Evolutionary conservation across 2,888 invertebrate species (phyloP), one percentile per base, ranked within the genome.

Genomic region (Macrosoma leucophasiata): DNA sequence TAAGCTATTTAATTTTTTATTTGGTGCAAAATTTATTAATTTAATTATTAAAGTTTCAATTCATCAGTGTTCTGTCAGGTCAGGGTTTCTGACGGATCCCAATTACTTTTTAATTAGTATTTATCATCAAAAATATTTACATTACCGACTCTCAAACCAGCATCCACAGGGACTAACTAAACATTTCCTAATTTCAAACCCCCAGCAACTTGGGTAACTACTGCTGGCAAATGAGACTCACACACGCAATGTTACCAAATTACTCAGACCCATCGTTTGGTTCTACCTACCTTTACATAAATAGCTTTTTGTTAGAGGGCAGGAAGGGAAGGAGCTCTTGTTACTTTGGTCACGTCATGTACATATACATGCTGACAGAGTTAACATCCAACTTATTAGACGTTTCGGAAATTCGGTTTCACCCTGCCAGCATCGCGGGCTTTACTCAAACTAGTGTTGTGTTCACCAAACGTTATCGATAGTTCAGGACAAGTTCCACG

Each of bases 351-450:
- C 48, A 58, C 62, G 69, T 69, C 73, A 64, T 63, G 68, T 73
- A 75, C 66, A 71, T 72, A 70, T 31, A 67, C 70, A 68, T 67
- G 69, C 67, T 63, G 67, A 65, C 63, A 70, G 71, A 76, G 74
- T 78, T 79, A 75, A 77, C 78, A 81, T 76, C 75, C 78, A 79
- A 81, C 78, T 82, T 81, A 82, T 82, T 82, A 82, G 79, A 82
- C 78, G 71, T 78, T 81, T 78, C 77, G 78, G 79, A 81, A 81
- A 81, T 81, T 79, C 75, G 78, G 79, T 81, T 79, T 78, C 63
- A 70, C 75, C 70, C 67, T 69, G 69, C 71, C 69, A 73, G 70
- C 69, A 70, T 65, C 70, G 64, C 67, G 56, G 69, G 64, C 69
- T 67, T 64, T 47, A 58, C 56, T 56, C 54, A 50, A 47, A 37